Evolutionary conservation across 2,888 invertebrate genomes (phyloP).

Genomic region (Caenorhabditis sp.): DNA sequence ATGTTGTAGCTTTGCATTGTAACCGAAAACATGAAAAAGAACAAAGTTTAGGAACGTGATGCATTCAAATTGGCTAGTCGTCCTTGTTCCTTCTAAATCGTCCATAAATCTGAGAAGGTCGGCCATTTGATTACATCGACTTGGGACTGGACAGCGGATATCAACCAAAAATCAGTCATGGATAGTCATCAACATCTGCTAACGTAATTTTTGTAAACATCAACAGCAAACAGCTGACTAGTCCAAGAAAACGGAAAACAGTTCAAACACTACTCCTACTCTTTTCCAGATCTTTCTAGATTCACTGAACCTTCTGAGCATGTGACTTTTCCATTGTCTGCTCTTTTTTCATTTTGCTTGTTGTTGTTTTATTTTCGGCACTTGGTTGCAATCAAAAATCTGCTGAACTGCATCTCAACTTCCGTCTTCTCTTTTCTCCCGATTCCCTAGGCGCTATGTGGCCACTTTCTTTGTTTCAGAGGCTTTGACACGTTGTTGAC

Average conservation of each 20-base stretch:
- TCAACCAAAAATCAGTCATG: conserved; percentile 25
- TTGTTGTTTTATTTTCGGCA: background rate
- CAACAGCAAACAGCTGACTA: conserved; percentile 39
- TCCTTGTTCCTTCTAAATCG: conserved; percentile 34
- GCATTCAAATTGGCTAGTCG: conserved; percentile 7
- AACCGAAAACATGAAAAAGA: conserved; percentile 8
- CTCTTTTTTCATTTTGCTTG: background rate
- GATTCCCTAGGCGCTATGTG: conserved; percentile 2
- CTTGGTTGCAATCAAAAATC: conserved; percentile 32
- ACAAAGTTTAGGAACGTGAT: conserved; percentile 54
- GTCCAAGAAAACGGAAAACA: conserved; percentile 38
- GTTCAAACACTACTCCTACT: conserved; percentile 54
- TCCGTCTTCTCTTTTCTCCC: conserved; percentile 5
- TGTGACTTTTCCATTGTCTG: conserved; percentile 1
- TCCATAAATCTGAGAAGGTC: conserved; percentile 47
- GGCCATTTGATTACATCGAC: background rate
- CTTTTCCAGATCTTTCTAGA: background rate
- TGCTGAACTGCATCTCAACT: conserved; percentile 17
- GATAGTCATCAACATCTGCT: conserved; percentile 34
- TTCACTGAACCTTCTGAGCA: background rate
- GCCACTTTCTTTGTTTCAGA: conserved; percentile 39
- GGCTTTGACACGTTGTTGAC: conserved; percentile 43
- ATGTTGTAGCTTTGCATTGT: conserved; percentile 52
- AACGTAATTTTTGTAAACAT: conserved; percentile 29
- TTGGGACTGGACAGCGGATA: background rate